Conservation (phyloP, 2,797 vertebrate genomes). For the Sphenopsis melanotis region DNA sequence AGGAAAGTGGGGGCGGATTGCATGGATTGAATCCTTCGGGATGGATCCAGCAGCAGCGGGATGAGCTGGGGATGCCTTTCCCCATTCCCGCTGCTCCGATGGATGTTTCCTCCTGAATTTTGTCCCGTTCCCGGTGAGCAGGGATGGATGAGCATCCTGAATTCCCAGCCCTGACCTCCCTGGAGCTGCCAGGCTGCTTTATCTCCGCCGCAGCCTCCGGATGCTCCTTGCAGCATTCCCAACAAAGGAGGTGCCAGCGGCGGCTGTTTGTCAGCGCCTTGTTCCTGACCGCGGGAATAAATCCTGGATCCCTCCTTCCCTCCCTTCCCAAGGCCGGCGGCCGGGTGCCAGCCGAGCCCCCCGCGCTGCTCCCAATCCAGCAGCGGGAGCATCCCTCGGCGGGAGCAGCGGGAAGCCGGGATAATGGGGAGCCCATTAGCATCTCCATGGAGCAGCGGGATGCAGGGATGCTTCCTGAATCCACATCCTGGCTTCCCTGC, state of each 20-base stretch:
- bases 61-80: background rate
- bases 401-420: background rate
- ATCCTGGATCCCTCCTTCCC: background rate
- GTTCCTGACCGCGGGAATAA: conserved; percentile 18
- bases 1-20: rapidly evolving
- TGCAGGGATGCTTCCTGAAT: conserved; percentile 77
- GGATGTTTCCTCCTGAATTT: background rate
- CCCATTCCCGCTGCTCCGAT: rapidly evolving
- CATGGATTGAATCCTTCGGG: too few species aligned
- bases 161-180: conserved; percentile 20
- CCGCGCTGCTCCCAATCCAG: background rate
- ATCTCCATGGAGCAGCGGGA: conserved; percentile 62
- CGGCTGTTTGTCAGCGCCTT: background rate
- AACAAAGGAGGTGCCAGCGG: background rate
- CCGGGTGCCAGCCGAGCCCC: background rate
- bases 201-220: background rate
- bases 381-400: background rate
- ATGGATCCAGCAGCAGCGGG: rapidly evolving
- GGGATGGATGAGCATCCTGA: background rate
- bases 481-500: conserved; percentile 81
- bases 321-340: background rate
- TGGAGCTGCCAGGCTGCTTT: background rate
- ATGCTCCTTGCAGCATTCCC: background rate
- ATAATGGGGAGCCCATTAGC: conserved; percentile 11
- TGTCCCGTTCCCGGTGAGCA: background rate